A percentile compares a stretch with the other conserved stretches of the same genome.
phyloP scores from a whole-genome alignment of 1,140 invertebrate genomes.

The Lordiphosa clarofinis region DNA sequence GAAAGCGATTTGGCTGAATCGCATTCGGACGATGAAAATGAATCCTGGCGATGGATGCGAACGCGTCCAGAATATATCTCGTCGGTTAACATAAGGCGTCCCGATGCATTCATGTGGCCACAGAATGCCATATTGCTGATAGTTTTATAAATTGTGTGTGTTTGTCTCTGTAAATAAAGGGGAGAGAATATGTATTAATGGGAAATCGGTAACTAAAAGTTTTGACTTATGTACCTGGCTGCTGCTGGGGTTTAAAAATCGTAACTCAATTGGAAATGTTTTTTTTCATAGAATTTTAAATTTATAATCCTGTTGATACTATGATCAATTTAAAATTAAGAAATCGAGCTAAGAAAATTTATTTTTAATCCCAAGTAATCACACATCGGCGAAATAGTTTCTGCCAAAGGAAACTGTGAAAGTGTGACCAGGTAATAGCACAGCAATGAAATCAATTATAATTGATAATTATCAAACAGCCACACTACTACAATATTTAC shows the following conservation, averaged over 20 bases:
- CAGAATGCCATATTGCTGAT: conserved; percentile 34
- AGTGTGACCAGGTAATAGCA: too few relatives aligned
- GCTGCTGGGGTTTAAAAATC: conserved; percentile 5
- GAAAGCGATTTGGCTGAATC: background rate
- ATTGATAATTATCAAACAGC: too few relatives aligned
- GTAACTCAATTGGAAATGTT: conserved; percentile 5
- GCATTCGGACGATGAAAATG: background rate
- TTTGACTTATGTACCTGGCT: conserved; percentile 10
- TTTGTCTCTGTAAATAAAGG: background rate
- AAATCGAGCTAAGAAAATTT: too few relatives aligned
- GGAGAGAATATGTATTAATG: background rate
- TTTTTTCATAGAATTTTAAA: too few relatives aligned
- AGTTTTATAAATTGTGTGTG: conserved; percentile 10
- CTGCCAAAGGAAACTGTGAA: too few relatives aligned
- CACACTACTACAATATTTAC: too few relatives aligned
- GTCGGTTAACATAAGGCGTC: conserved; percentile 16
- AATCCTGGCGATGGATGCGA: background rate
- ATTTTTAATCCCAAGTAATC: too few relatives aligned
- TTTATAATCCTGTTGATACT: too few relatives aligned
- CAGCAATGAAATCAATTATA: too few relatives aligned
- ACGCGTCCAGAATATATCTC: conserved; percentile 22
- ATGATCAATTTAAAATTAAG: background rate
- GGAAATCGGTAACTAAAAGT: too few relatives aligned
- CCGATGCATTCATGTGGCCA: conserved; percentile 22
- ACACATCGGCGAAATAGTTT: too few relatives aligned